A percentile compares a stretch with the other conserved stretches of the same genome.
These are phyloP conservation scores for Dufourea novaeangliae DNA, from an alignment of 1,140 invertebrate genomes.

Conservation along the genomic window DNA sequence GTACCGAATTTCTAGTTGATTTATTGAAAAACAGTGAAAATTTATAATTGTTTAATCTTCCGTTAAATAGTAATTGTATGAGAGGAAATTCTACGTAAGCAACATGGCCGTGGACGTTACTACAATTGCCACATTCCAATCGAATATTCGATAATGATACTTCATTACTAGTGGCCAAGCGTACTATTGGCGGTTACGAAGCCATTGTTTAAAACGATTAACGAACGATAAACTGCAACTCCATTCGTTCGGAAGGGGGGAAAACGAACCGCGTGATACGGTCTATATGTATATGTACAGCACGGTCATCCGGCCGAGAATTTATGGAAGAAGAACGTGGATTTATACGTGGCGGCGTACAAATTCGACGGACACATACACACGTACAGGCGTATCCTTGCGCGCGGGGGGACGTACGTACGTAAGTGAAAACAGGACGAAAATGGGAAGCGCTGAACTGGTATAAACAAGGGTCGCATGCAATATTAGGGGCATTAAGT, in stretches of 20 bases:
- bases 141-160: background rate
- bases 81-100: too few species aligned
- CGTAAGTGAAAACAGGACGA: conserved; percentile 70
- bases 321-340: conserved; percentile 33
- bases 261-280: conserved; percentile 22
- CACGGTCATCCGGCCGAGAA: conserved; percentile 28
- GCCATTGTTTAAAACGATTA: conserved; percentile 27
- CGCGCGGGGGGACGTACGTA: background rate
- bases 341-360: conserved; percentile 15
- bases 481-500: conserved; percentile 82
- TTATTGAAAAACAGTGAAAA: too few species aligned
- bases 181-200: conserved; percentile 1
- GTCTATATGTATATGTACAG: conserved; percentile 10
- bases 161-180: background rate
- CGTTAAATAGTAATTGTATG: too few species aligned
- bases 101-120: too few species aligned
- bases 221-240: conserved; percentile 3
- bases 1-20: too few species aligned
- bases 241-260: background rate
- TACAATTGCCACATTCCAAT: background rate
- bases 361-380: too few species aligned
- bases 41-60: too few species aligned
- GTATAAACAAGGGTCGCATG: conserved; percentile 81
- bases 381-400: background rate
- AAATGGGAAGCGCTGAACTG: conserved; percentile 80